These are phyloP conservation scores for Camponotus floridanus DNA, from an alignment of 1,140 invertebrate genomes.

Conservation along the genomic window DNA sequence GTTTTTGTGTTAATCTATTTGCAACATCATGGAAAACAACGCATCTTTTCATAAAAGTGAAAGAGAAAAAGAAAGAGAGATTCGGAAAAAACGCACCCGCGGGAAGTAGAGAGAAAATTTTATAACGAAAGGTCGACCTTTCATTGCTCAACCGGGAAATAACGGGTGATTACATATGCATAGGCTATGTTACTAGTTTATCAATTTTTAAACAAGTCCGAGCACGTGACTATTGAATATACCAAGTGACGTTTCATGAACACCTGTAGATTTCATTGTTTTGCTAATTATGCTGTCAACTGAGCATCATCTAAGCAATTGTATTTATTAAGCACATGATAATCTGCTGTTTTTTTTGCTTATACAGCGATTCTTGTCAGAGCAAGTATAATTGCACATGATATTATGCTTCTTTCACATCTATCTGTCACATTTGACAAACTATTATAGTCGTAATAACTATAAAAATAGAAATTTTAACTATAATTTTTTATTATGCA, in stretches of 20 bases:
- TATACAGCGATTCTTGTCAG: not conserved
- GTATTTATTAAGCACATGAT: not conserved
- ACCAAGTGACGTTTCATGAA: slow-evolving; percentile 5
- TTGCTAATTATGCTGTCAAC: not conserved
- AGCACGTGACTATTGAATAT: slow-evolving; percentile 36
- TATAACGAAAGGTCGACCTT: slow-evolving; percentile 24
- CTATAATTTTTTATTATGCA: too few relatives aligned
- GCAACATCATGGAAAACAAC: not conserved
- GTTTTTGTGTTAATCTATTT: slow-evolving; percentile 23
- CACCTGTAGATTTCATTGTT: slow-evolving; percentile 31
- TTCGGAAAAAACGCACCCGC: not conserved
- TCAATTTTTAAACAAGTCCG: slow-evolving; percentile 41
- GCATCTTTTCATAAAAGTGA: slow-evolving; percentile 1
- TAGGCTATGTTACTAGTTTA: slow-evolving; percentile 56
- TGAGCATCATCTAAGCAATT: slow-evolving; percentile 2
- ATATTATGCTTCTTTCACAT: not conserved
- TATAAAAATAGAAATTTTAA: too few relatives aligned
- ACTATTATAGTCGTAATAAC: not conserved
- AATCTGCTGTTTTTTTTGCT: slow-evolving; percentile 15
- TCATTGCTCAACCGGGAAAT: slow-evolving; percentile 29
- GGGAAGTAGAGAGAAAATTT: slow-evolving; percentile 9
- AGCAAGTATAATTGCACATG: not conserved
- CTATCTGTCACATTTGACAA: too few relatives aligned
- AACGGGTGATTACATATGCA: slow-evolving; percentile 49
- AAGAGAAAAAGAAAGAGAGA: not conserved